A percentile compares a stretch with the other conserved stretches of the same genome.
Evolutionary conservation across 2,113 vertebrate genomes (phyloP).

Genomic region (Zosterops borbonicus): DNA sequence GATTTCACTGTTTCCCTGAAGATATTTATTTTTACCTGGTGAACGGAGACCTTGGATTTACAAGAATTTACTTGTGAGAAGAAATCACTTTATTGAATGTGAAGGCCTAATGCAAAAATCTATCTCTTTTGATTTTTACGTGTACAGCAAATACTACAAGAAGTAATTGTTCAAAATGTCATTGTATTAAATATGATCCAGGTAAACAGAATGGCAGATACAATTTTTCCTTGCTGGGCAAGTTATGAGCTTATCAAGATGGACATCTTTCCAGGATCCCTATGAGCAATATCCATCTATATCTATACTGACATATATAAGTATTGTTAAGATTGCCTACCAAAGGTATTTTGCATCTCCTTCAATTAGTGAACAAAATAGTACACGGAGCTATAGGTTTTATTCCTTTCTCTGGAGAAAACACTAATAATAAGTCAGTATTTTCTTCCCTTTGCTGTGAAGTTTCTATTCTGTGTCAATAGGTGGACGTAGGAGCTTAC

Average conservation of each 20-base stretch:
- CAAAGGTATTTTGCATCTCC: neutral
- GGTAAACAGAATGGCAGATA: neutral
- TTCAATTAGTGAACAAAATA: neutral
- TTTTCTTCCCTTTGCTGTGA: neutral
- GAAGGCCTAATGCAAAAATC: neutral
- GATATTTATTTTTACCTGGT: neutral
- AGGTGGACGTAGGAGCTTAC: neutral
- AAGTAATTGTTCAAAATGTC: neutral
- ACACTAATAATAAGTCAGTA: neutral
- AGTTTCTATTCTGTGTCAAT: neutral
- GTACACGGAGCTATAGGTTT: neutral
- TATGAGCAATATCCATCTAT: neutral
- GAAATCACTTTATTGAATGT: neutral
- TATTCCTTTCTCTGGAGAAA: neutral
- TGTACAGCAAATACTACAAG: neutral
- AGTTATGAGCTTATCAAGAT: neutral
- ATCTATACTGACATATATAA: neutral
- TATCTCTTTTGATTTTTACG: neutral
- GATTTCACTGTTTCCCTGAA: neutral
- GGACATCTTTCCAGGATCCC: neutral
- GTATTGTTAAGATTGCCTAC: neutral
- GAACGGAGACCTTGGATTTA: neutral
- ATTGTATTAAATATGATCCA: neutral
- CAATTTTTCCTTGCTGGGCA: neutral
- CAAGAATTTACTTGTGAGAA: neutral